Evolutionary conservation across 2,888 invertebrate species (phyloP).

Genomic region (Leptothorax acervorum): DNA sequence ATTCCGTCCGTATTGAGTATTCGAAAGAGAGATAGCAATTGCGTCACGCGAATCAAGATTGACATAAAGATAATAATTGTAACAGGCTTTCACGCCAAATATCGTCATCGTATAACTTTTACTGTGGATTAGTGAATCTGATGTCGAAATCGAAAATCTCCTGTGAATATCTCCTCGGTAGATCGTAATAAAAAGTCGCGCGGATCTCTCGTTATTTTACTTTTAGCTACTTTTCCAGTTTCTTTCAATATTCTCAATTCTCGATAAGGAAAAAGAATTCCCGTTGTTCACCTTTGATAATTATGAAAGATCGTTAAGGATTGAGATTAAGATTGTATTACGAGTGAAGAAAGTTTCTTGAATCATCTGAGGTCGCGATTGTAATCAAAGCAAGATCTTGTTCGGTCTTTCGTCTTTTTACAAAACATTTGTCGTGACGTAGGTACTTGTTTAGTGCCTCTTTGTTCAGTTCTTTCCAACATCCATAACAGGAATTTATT

Average conservation of each 20-base stretch:
- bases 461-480: background rate
- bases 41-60: conserved; percentile 35
- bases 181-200: background rate
- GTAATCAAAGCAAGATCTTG: background rate
- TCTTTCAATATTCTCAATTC: background rate
- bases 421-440: background rate
- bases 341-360: background rate
- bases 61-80: background rate
- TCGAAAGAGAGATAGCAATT: conserved; percentile 20
- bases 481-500: background rate
- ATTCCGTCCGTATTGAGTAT: conserved; percentile 15
- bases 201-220: background rate
- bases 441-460: background rate
- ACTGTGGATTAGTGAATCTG: background rate
- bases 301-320: background rate
- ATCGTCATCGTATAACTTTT: background rate
- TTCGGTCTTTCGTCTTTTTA: background rate
- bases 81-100: background rate
- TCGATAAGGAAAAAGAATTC: background rate
- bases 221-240: background rate
- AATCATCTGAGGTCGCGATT: background rate
- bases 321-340: background rate
- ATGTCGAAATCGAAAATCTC: background rate
- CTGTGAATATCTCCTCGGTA: background rate
- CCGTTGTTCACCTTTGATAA: background rate